Evolutionary conservation across 2,113 vertebrate genomes (phyloP).

Genomic region (Anguilla rostrata): DNA sequence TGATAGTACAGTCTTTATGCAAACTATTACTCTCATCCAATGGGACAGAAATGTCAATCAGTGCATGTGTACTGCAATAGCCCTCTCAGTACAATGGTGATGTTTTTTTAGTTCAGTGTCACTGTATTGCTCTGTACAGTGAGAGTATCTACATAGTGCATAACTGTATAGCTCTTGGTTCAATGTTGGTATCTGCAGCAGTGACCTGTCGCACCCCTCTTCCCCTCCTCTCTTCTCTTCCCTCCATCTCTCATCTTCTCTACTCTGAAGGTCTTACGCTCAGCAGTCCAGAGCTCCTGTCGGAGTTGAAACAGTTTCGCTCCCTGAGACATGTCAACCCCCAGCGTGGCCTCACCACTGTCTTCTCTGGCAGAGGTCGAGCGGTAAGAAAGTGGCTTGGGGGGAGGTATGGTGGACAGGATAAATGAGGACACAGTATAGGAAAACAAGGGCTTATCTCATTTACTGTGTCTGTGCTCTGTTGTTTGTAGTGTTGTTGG

Average conservation of each 20-base stretch:
- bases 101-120: background rate
- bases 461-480: background rate
- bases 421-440: background rate
- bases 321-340: constrained; percentile 36
- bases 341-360: constrained; percentile 30
- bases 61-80: background rate
- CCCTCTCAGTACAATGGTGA: background rate
- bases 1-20: background rate
- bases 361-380: constrained; percentile 47
- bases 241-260: background rate
- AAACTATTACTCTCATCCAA: too few relatives aligned
- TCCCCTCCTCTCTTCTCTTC: background rate
- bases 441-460: background rate
- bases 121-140: too few relatives aligned
- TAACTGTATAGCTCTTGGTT: background rate
- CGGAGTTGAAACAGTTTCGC: constrained; percentile 39
- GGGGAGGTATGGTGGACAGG: background rate
- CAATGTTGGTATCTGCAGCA: background rate
- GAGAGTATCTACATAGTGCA: too few relatives aligned
- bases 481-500: background rate
- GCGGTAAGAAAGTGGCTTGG: constrained; percentile 2
- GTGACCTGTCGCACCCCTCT: background rate
- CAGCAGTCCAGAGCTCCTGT: constrained; percentile 45
- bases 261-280: constrained; percentile 27
- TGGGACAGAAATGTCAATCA: too few relatives aligned